A percentile compares a stretch with the other conserved stretches of the same genome.
Conservation (phyloP, 2,113 vertebrate species). For the Acinonyx jubatus region DNA sequence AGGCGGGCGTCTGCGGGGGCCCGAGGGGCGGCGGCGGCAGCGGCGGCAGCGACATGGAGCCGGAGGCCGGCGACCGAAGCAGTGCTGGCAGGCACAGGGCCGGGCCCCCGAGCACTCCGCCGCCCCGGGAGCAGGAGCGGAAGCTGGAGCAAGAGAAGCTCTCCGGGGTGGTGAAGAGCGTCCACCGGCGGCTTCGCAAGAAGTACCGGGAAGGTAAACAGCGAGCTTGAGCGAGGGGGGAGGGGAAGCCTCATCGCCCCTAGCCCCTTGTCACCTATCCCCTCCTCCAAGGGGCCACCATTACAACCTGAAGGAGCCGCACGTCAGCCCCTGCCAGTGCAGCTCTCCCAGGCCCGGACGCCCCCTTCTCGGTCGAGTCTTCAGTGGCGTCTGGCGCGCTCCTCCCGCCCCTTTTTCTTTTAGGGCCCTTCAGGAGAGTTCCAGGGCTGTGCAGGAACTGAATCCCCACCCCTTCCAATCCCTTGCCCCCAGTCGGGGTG, state of each 20-base stretch:
- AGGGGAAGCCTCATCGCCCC: neutral
- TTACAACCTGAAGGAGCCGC: slow-evolving; percentile 56
- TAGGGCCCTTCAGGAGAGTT: neutral
- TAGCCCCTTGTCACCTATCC: neutral
- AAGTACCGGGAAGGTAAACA: slow-evolving; percentile 96
- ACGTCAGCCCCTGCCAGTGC: slow-evolving; percentile 33
- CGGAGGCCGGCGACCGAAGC: slow-evolving; percentile 35
- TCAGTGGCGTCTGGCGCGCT: neutral
- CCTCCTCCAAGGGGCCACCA: slow-evolving; percentile 57
- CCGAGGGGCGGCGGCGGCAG: slow-evolving; percentile 70
- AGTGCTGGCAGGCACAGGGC: slow-evolving; percentile 33
- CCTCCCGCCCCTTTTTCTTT: slow-evolving; percentile 48
- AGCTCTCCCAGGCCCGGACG: neutral
- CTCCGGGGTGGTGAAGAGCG: slow-evolving; percentile 95
- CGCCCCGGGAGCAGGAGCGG: slow-evolving; percentile 79
- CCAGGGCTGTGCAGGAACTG: slow-evolving; percentile 15
- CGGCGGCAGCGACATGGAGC: slow-evolving; percentile 60
- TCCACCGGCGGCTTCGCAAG: slow-evolving; percentile 96
- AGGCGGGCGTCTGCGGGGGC: slow-evolving; percentile 55
- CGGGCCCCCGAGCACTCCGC: neutral
- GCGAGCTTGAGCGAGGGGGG: slow-evolving; percentile 21
- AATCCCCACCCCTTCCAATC: neutral
- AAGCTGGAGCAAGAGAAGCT: slow-evolving; percentile 95
- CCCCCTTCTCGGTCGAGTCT: neutral
- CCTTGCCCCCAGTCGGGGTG: neutral